phyloP scores from a whole-genome alignment of 2,888 invertebrate genomes.

The Hemithea aestivaria region DNA sequence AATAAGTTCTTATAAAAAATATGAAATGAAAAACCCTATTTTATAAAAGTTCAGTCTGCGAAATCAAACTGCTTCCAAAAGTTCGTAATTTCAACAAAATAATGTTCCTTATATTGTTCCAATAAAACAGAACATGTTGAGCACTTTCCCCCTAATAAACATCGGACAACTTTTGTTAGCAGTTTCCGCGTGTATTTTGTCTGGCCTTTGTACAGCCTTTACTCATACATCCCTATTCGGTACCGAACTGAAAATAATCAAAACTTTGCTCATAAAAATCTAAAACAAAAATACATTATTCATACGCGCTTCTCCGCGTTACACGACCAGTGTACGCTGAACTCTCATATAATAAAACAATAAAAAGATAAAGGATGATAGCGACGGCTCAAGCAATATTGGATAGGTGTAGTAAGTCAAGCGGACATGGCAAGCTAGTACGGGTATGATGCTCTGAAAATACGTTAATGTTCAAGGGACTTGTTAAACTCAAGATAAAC shows the following conservation, averaged over 20 bases:
- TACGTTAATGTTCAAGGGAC: slow-evolving; percentile 74
- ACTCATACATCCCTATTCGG: slow-evolving; percentile 49
- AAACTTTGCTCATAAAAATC: slow-evolving; percentile 79
- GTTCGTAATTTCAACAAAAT: too few species aligned
- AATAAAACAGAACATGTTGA: slow-evolving; percentile 21
- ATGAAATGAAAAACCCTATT: too few species aligned
- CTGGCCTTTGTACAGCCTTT: slow-evolving; percentile 53
- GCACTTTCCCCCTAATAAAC: slow-evolving; percentile 49
- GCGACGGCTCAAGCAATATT: slow-evolving; percentile 47
- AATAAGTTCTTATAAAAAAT: too few species aligned
- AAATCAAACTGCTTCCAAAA: too few species aligned
- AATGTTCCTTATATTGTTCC: slow-evolving; percentile 1
- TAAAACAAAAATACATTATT: slow-evolving; percentile 80
- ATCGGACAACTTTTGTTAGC: slow-evolving; percentile 23
- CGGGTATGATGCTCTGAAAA: slow-evolving; percentile 75
- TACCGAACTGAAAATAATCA: slow-evolving; percentile 78
- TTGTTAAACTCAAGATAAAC: slow-evolving; percentile 14
- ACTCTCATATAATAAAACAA: slow-evolving; percentile 38
- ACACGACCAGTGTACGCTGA: slow-evolving; percentile 48
- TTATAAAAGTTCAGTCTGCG: too few species aligned
- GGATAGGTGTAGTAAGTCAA: slow-evolving; percentile 51
- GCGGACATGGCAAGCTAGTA: slow-evolving; percentile 68
- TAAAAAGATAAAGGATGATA: slow-evolving; percentile 39
- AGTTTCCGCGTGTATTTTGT: slow-evolving; percentile 58
- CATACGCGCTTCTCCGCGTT: slow-evolving; percentile 69